A percentile compares a stretch with the other conserved stretches of the same genome.
phyloP scores from a whole-genome alignment of 2,888 invertebrate species.

The Lissonota sp. region DNA sequence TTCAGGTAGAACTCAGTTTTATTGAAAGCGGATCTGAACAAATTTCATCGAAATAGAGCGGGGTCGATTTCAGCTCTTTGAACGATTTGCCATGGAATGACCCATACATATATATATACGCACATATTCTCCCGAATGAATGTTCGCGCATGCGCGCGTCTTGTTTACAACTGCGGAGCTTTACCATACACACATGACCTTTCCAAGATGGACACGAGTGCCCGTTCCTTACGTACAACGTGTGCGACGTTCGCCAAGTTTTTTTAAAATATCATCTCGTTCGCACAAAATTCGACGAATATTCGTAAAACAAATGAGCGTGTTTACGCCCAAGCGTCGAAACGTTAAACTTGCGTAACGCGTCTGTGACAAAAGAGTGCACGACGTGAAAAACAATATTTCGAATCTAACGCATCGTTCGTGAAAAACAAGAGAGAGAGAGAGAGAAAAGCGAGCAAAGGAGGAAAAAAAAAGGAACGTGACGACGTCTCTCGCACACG shows the following conservation, averaged over 20 bases:
- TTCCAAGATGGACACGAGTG: slow-evolving; percentile 83
- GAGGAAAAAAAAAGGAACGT: slow-evolving; percentile 24
- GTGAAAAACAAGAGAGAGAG: slow-evolving; percentile 48
- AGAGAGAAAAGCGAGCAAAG: slow-evolving; percentile 34
- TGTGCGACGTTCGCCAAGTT: slow-evolving; percentile 71
- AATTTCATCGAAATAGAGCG: too few species aligned
- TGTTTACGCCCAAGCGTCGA: background rate
- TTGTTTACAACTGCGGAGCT: slow-evolving; percentile 84
- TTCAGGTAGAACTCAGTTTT: too few species aligned
- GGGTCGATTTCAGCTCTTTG: too few species aligned
- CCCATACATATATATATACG: background rate
- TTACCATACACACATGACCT: slow-evolving; percentile 83
- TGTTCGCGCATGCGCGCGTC: slow-evolving; percentile 81
- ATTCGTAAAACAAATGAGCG: too few species aligned
- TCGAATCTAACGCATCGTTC: slow-evolving; percentile 15
- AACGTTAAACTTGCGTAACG: slow-evolving; percentile 3
- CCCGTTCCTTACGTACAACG: slow-evolving; percentile 75
- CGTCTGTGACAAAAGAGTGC: slow-evolving; percentile 8
- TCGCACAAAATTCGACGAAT: too few species aligned
- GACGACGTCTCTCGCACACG: slow-evolving; percentile 50
- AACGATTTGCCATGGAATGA: too few species aligned
- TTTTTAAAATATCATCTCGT: slow-evolving; percentile 49
- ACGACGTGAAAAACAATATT: background rate
- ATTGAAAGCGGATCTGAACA: too few species aligned
- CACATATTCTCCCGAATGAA: background rate